Percentiles rank a stretch among this genome's conserved stretches.
These are phyloP conservation scores for Lineus longissimus DNA, from an alignment of 1,140 invertebrate species.

Conservation along the genomic window DNA sequence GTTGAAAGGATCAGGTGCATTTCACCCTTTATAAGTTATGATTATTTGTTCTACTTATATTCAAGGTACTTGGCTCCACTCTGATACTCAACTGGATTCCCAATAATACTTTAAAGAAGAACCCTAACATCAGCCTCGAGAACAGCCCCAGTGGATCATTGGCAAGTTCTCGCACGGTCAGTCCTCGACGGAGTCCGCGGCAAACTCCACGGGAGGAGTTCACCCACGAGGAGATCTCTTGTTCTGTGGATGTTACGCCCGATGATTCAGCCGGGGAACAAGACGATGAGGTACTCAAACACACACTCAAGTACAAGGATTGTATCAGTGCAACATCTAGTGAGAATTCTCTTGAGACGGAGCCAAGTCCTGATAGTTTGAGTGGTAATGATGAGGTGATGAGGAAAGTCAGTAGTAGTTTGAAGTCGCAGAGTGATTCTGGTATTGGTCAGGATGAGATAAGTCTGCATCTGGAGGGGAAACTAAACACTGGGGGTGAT, in stretches of 20 bases:
- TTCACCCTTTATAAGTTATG: too few species aligned
- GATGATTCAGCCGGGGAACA: neutral
- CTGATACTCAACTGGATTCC: slow-evolving; percentile 90
- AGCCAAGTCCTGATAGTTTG: slow-evolving; percentile 30
- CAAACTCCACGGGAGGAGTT: slow-evolving; percentile 43
- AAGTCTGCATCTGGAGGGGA: slow-evolving; percentile 13
- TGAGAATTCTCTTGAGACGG: slow-evolving; percentile 18
- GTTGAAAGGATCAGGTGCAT: too few species aligned
- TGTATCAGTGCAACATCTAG: too few species aligned
- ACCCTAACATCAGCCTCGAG: slow-evolving; percentile 69
- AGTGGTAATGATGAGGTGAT: slow-evolving; percentile 27
- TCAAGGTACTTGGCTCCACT: slow-evolving; percentile 63
- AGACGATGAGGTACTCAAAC: too few species aligned
- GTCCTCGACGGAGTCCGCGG: slow-evolving; percentile 40
- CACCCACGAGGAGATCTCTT: slow-evolving; percentile 15
- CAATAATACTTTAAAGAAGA: slow-evolving; percentile 80
- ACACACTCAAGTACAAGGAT: too few species aligned
- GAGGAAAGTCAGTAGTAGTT: slow-evolving; percentile 34
- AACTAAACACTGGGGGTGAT: slow-evolving; percentile 31
- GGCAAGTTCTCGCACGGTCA: slow-evolving; percentile 25
- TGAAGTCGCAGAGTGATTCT: slow-evolving; percentile 39
- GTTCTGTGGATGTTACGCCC: neutral
- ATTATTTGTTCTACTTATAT: neutral
- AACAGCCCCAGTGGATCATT: slow-evolving; percentile 51
- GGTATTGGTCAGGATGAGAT: slow-evolving; percentile 34